These are phyloP conservation scores for Amphimedon queenslandica DNA, from an alignment of 37 sponge, comb jelly and placozoan species.

Conservation along the genomic window DNA sequence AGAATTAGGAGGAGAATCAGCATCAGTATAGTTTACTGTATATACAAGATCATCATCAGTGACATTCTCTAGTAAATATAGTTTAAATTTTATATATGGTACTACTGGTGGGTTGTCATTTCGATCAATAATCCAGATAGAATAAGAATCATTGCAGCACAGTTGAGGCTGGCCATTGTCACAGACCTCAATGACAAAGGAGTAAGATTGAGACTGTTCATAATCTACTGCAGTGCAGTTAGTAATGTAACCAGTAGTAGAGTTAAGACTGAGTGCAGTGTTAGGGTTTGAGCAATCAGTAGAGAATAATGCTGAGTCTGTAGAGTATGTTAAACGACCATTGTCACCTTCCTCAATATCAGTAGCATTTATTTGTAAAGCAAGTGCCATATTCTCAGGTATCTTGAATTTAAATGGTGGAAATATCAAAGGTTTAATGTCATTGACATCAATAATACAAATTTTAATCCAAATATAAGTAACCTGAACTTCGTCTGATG, in stretches of 20 bases:
- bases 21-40: slow-evolving; percentile 29
- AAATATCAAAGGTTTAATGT: slow-evolving; percentile 60
- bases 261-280: slow-evolving; percentile 24
- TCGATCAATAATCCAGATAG: slow-evolving; percentile 57
- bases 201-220: slow-evolving; percentile 28
- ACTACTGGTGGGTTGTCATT: slow-evolving; percentile 79
- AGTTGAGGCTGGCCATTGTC: slow-evolving; percentile 16
- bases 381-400: slow-evolving; percentile 32
- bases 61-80: slow-evolving; percentile 33
- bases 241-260: slow-evolving; percentile 32
- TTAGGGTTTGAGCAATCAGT: slow-evolving; percentile 11
- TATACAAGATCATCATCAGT: slow-evolving; percentile 5
- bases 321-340: slow-evolving; percentile 34
- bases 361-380: slow-evolving; percentile 47
- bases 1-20: slow-evolving; percentile 44
- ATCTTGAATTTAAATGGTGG: slow-evolving; percentile 33
- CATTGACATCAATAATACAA: slow-evolving; percentile 63
- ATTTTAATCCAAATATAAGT: slow-evolving; percentile 22
- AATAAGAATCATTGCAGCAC: slow-evolving; percentile 13
- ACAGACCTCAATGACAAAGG: slow-evolving; percentile 33
- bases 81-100: slow-evolving; percentile 21
- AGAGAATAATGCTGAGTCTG: background rate
- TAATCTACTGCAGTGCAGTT: slow-evolving; percentile 54
- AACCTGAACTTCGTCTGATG: slow-evolving; percentile 27
- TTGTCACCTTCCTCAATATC: slow-evolving; percentile 64